These are phyloP conservation scores for Manduca sexta DNA, from an alignment of 1,140 invertebrate species.

Conservation along the genomic window DNA sequence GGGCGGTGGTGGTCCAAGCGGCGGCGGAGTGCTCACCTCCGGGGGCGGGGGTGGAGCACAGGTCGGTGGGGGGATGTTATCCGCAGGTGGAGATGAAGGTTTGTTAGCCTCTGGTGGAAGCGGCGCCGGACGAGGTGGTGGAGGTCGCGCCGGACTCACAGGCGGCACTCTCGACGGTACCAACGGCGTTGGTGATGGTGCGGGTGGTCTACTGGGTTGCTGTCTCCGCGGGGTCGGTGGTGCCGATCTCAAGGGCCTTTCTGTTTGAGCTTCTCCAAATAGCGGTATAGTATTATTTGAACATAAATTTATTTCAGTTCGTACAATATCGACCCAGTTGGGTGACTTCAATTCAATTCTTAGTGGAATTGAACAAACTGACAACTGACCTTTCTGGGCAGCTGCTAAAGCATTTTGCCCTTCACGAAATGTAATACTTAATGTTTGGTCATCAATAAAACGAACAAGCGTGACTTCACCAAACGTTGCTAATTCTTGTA, in stretches of 20 bases:
- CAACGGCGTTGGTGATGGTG: slow-evolving; percentile 75
- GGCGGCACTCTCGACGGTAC: slow-evolving; percentile 74
- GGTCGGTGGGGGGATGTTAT: slow-evolving; percentile 61
- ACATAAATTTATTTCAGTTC: slow-evolving; percentile 88
- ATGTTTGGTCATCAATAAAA: slow-evolving; percentile 88
- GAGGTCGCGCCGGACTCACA: slow-evolving; percentile 61
- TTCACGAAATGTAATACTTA: slow-evolving; percentile 93
- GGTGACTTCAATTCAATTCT: slow-evolving; percentile 86
- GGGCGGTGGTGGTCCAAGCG: slow-evolving; percentile 74
- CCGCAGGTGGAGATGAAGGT: slow-evolving; percentile 40
- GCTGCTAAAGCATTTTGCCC: slow-evolving; percentile 88
- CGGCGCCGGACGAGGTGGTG: slow-evolving; percentile 71
- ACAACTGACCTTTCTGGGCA: slow-evolving; percentile 66
- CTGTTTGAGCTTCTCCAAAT: slow-evolving; percentile 63
- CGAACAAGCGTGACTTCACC: slow-evolving; percentile 92
- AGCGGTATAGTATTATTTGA: slow-evolving; percentile 88
- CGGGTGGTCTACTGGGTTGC: slow-evolving; percentile 67
- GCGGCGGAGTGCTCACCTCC: slow-evolving; percentile 65
- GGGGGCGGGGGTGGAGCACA: slow-evolving; percentile 80
- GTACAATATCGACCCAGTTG: slow-evolving; percentile 86
- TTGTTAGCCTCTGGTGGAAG: slow-evolving; percentile 55
- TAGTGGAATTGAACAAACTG: slow-evolving; percentile 80
- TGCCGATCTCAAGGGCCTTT: slow-evolving; percentile 56
- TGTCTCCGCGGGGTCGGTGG: slow-evolving; percentile 68
- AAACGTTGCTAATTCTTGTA: slow-evolving; percentile 83